These are phyloP conservation scores for Megathymus violae DNA, from an alignment of 1,140 invertebrate genomes.

Conservation along the genomic window DNA sequence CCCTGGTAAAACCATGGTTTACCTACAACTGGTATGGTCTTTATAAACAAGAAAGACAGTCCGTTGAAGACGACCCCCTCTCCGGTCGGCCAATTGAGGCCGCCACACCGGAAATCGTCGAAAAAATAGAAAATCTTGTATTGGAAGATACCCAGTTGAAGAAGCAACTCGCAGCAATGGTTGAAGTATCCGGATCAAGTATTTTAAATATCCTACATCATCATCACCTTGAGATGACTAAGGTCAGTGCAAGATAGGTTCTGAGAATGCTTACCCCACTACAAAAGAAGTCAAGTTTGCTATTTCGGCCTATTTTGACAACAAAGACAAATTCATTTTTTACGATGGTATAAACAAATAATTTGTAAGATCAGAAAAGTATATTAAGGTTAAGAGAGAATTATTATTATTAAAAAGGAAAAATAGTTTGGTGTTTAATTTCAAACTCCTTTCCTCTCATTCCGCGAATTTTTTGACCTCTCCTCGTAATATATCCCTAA, in stretches of 20 bases:
- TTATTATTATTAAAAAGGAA: conserved; percentile 36
- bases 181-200: conserved; percentile 35
- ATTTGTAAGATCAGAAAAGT: conserved; percentile 37
- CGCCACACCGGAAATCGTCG: conserved; percentile 35
- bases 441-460: not conserved
- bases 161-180: conserved; percentile 27
- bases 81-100: conserved; percentile 32
- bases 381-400: conserved; percentile 37
- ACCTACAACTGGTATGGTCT: conserved; percentile 37
- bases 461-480: not conserved
- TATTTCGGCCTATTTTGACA: conserved; percentile 37
- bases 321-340: conserved; percentile 16
- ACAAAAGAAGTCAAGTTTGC: conserved; percentile 35
- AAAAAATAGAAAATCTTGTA: conserved; percentile 44
- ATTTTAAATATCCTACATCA: conserved; percentile 37
- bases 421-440: conserved; percentile 29
- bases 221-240: conserved; percentile 27
- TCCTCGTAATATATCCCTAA: no score
- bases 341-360: conserved; percentile 30
- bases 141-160: conserved; percentile 34
- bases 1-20: conserved; percentile 38
- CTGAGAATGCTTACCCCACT: not conserved
- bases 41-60: conserved; percentile 38
- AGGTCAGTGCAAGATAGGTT: conserved; percentile 22
- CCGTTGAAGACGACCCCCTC: conserved; percentile 34